A percentile compares a stretch with the other conserved stretches of the same genome.
These are phyloP conservation scores for Eira barbara DNA, from an alignment of 2,113 vertebrate species.

Conservation along the genomic window DNA sequence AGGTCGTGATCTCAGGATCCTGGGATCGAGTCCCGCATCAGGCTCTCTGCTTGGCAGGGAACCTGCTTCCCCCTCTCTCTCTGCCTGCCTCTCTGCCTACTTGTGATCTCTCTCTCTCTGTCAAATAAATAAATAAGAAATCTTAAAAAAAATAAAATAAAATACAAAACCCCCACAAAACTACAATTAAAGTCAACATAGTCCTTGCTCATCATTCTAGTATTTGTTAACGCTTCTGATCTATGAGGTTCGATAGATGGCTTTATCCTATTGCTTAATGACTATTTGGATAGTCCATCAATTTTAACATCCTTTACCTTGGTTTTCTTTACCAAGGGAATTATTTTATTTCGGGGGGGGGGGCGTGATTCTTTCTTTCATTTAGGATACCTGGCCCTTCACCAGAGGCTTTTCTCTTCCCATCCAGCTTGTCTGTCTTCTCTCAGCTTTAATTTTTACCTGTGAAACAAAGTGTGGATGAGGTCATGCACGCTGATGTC, in stretches of 20 bases:
- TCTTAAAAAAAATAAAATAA: too few species aligned
- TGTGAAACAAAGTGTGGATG: neutral
- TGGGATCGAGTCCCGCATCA: too few species aligned
- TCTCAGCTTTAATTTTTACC: neutral
- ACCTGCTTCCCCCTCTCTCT: too few species aligned
- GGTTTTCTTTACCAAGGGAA: neutral
- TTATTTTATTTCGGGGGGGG: neutral
- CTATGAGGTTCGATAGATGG: neutral
- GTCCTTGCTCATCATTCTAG: neutral
- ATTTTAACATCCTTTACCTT: neutral
- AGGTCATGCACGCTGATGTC: neutral
- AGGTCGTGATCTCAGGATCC: too few species aligned
- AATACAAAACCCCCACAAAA: neutral
- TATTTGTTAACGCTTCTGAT: neutral
- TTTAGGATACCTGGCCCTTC: neutral
- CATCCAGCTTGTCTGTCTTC: neutral
- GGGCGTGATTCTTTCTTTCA: neutral
- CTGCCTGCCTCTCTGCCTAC: too few species aligned
- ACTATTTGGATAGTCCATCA: neutral
- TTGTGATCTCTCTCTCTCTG: too few species aligned
- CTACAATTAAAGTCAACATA: neutral
- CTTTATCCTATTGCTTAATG: neutral
- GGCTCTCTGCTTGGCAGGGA: too few species aligned
- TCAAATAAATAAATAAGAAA: too few species aligned
- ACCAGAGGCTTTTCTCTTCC: neutral